Evolutionary conservation across 2,113 vertebrate species (phyloP).

Genomic region (Cinclus cinclus): DNA sequence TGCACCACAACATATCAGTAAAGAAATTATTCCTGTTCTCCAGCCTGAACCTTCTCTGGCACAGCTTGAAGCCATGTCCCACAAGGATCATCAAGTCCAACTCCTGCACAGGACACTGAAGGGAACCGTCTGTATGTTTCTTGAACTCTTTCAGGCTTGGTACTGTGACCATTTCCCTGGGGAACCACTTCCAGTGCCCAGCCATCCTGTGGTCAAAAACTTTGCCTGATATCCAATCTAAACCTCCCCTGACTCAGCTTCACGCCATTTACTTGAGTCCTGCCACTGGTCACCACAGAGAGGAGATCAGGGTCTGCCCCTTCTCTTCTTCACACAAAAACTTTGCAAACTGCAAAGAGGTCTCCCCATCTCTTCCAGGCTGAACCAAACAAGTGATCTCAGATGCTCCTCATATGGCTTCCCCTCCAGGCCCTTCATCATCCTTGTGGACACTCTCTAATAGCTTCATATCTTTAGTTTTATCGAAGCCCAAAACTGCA

Average conservation of each 20-base stretch:
- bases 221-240: rapidly evolving
- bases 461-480: neutral
- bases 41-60: neutral
- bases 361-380: neutral
- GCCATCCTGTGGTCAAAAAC: neutral
- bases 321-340: rapidly evolving
- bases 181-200: neutral
- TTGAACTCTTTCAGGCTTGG: neutral
- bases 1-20: neutral
- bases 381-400: neutral
- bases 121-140: neutral
- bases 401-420: neutral
- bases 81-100: neutral
- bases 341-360: no score
- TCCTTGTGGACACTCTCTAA: neutral
- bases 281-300: neutral
- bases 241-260: rapidly evolving
- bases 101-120: neutral
- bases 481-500: no score
- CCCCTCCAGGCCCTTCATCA: neutral
- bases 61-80: neutral
- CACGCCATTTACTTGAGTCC: rapidly evolving
- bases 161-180: neutral
- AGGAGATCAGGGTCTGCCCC: neutral
- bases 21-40: neutral